Conservation (phyloP, 2,113 vertebrate species). For the Nesoenas mayeri region DNA sequence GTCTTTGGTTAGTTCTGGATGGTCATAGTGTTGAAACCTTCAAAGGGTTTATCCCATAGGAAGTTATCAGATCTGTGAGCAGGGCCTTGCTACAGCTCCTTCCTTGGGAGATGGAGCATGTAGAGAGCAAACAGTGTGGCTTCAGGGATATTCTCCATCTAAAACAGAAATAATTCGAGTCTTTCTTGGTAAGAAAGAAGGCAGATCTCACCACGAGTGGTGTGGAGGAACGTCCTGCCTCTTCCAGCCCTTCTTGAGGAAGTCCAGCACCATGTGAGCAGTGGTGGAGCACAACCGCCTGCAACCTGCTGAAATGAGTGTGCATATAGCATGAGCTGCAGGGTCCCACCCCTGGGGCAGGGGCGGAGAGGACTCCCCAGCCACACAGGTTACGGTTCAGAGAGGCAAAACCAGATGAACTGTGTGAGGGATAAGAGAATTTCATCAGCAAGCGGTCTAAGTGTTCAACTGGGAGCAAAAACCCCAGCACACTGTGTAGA, state of each 20-base stretch:
- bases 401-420: not conserved
- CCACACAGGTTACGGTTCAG: fast-evolving
- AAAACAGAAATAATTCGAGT: not conserved
- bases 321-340: fast-evolving
- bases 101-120: not conserved
- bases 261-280: not conserved
- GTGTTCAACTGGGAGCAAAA: not conserved
- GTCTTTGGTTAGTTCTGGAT: not conserved
- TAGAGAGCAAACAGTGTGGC: not conserved
- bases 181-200: not conserved
- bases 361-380: not conserved
- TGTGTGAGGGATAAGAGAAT: not conserved
- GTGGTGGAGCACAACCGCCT: not conserved
- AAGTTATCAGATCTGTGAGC: not conserved
- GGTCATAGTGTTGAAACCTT: not conserved
- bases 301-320: not conserved
- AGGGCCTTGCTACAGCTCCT: not conserved
- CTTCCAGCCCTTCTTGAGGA: not conserved
- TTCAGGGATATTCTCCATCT: not conserved
- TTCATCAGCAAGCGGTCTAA: not conserved
- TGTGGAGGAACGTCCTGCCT: not conserved
- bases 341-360: not conserved
- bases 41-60: not conserved
- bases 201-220: not conserved
- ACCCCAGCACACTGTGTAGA: not conserved